Evolutionary conservation across 2,113 vertebrate genomes (phyloP), one percentile per base, ranked within the genome.

Genomic region (Otolemur garnettii): DNA sequence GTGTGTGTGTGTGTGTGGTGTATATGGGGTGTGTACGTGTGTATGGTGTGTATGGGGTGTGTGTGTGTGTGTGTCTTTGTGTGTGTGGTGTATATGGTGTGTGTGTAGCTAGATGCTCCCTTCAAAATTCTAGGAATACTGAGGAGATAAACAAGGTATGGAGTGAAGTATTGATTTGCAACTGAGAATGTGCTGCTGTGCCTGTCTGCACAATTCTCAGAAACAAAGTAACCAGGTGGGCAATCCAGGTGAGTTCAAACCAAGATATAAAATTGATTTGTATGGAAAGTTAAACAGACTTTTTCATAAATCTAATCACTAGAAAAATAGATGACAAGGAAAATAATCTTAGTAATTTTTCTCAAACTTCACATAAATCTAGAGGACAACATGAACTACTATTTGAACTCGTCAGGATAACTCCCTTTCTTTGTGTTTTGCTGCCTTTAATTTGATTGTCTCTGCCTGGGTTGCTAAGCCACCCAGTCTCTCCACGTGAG

Each of bases 111-210:
- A 64, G 33, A 38, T 4, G 21, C 15, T 38, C 22, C 4, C 38
- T 50, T 92, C 55, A 26, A 94, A 82, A 83, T 60, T 75, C 38
- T 53, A 85, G 3, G 28, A 92, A 78, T 94, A 69, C 2, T 35
- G 42, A 75, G 59, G 28, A 94, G 35, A 82, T 93, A 60, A 96
- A 75, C 45, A 22, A 80, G 2, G 62, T 72, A 38, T 42, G 64
- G 7, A 68, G 30, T 77, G 18, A 74, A 50, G 10, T 69, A 64
- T 33, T 69, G 89, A 55, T 94, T 89, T 68, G 7, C 8, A 88
- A 12, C 57, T 69, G n/a, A 89, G 50, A 68, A 55, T 55, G 4
- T 53, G 4, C 11, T 18, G 22, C 38, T 68, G 14, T 1, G 0
- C 69, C 24, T 45, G 17, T 57, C 59, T 88, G 6, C 2, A 6